Conservation (phyloP, 2,888 invertebrate species). For the Drosophila merina region DNA sequence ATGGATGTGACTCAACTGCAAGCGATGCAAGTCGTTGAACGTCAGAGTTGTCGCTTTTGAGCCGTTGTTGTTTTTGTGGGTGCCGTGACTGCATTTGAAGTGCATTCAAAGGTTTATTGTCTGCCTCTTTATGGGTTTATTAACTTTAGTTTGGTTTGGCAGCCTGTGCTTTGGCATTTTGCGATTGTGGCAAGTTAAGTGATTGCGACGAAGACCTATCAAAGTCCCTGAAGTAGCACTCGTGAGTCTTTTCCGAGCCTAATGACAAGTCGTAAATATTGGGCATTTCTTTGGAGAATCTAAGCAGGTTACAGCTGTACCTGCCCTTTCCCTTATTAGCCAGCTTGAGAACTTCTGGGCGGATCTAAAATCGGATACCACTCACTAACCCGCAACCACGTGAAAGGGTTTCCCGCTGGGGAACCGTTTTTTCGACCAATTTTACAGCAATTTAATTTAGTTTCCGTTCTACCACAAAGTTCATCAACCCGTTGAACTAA, state of each 20-base stretch:
- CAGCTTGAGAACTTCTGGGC: too few species aligned
- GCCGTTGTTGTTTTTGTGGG: slow-evolving; percentile 23
- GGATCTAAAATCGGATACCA: slow-evolving; percentile 10
- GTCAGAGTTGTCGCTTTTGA: slow-evolving; percentile 1
- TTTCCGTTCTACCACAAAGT: slow-evolving; percentile 43
- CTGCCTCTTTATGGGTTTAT: slow-evolving; percentile 71
- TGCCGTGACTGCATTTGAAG: slow-evolving; percentile 51
- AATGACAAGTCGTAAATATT: not conserved
- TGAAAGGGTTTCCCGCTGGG: slow-evolving; percentile 38
- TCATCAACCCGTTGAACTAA: slow-evolving; percentile 39
- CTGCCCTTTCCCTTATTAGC: too few species aligned
- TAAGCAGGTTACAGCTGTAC: not conserved
- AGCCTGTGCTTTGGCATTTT: slow-evolving; percentile 49
- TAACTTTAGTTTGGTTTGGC: slow-evolving; percentile 55
- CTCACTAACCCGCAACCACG: not conserved
- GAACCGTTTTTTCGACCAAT: slow-evolving; percentile 27
- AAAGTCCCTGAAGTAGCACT: not conserved
- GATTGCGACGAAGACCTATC: not conserved
- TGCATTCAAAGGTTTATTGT: slow-evolving; percentile 70
- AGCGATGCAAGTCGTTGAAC: slow-evolving; percentile 44
- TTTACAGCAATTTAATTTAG: slow-evolving; percentile 50
- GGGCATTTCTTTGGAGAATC: not conserved
- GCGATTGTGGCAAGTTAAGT: slow-evolving; percentile 28
- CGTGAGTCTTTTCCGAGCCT: not conserved
- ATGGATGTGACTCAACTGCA: slow-evolving; percentile 67